A percentile compares a stretch with the other conserved stretches of the same genome.
Evolutionary conservation across 2,888 invertebrate species (phyloP).

Genomic region (Amblyjoppa proteus): DNA sequence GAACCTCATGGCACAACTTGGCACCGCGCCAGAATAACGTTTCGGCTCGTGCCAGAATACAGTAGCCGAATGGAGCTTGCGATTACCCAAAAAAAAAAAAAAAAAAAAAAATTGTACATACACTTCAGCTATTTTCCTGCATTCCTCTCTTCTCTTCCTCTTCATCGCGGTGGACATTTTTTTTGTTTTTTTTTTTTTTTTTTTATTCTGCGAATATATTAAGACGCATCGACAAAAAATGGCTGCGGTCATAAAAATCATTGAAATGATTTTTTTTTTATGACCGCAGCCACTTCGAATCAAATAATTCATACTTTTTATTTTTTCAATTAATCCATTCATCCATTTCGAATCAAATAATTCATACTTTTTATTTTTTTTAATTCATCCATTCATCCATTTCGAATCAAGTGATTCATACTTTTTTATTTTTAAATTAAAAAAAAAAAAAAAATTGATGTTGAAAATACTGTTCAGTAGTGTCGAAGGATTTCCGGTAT

Average conservation of each 20-base stretch:
- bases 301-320: not conserved
- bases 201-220: not conserved
- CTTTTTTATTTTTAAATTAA: not conserved
- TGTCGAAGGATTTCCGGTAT: no score
- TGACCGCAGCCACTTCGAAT: not conserved
- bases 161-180: constrained; percentile 29
- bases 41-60: constrained; percentile 74
- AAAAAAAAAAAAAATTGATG: not conserved
- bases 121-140: constrained; percentile 23
- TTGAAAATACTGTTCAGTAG: no score
- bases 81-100: constrained; percentile 61
- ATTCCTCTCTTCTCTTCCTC: constrained; percentile 22
- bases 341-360: not conserved
- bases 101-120: constrained; percentile 22
- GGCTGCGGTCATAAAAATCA: not conserved
- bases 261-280: no score
- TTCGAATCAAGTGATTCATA: not conserved
- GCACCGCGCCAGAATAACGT: constrained; percentile 76
- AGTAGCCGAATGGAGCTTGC: constrained; percentile 67
- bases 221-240: constrained; percentile 5
- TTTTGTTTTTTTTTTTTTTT: constrained; percentile 7
- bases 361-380: not conserved
- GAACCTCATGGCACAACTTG: constrained; percentile 71
- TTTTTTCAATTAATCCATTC: not conserved
- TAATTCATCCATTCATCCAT: no score